Evolutionary conservation across 2,888 invertebrate genomes (phyloP), one percentile per base, ranked within the genome.

Genomic region (Lithophane ornitopus): DNA sequence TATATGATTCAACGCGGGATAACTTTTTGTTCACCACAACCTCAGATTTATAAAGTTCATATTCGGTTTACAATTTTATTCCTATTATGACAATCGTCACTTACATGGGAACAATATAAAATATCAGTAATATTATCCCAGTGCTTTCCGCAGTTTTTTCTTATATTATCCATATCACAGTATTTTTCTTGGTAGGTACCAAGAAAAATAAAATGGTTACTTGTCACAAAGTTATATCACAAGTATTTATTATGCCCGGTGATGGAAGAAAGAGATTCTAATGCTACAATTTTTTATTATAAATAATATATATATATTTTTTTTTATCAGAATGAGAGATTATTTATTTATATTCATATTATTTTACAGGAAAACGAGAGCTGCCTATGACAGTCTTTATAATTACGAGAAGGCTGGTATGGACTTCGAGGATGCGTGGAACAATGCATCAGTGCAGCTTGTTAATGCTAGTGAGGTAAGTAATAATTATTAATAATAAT

Each of bases 341-440:
- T 41, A 41, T 41, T 41, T 41, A 8, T 41, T 41, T 41, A 9
- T 2, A 49, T 8, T 19, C 16, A 6, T 34, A 12, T 34, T 67
- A 0, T 56, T 59, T 4, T 76, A 1, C 78, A 94, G 94, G 4
- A 94, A 92, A 86, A 91, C 88, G 0, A 92, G 93, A 75, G 90
- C 91, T 9, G 94, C 94, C 0, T 93, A 78, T 54, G 92, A 92
- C 9, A 80, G 90, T 14, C 81, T 93, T 9, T 97, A 97, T 69
- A 95, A 96, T 46, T 96, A 97, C 80, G 97, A 97, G 26, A 96
- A 94, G 72, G 95, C 95, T 70, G 98, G 98, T 4, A 91, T 97
- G 76, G 94, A 97, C 12, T 97, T 97, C 16, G 98, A 99, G 92
- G 98, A 98, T 82, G 98, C 99, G 0, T 98, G 99, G 97, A 99